Evolutionary conservation across 64 coral and sea anemone genomes (phyloP).

Genomic region (Astreopora myriophthalma): DNA sequence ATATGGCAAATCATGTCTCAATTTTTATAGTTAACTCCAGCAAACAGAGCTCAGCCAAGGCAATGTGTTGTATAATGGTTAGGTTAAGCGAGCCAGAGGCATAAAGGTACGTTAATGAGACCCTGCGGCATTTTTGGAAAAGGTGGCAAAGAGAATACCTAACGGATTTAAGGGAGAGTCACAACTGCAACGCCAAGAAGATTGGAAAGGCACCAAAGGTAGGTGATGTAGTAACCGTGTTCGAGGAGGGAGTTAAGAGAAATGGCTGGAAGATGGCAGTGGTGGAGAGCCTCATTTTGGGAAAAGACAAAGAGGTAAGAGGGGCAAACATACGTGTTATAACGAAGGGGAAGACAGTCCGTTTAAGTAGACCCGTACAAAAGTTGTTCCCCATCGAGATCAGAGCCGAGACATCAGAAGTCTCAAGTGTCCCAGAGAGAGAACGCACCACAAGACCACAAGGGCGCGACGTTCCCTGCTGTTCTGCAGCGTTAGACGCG

Average conservation of each 20-base stretch:
- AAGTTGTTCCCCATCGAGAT: slow-evolving; percentile 20
- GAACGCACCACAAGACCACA: background rate
- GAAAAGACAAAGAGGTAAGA: background rate
- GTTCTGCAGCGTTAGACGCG: background rate
- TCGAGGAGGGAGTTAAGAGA: slow-evolving; percentile 17
- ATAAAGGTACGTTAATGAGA: background rate
- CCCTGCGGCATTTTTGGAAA: slow-evolving; percentile 4
- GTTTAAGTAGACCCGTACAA: background rate
- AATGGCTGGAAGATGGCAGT: slow-evolving; percentile 40
- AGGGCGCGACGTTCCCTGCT: background rate
- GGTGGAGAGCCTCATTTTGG: background rate
- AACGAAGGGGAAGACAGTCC: background rate
- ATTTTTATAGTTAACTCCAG: background rate
- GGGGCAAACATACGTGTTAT: slow-evolving; percentile 31
- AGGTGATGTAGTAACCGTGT: slow-evolving; percentile 21
- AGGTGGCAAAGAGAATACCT: slow-evolving; percentile 30
- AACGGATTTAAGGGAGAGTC: slow-evolving; percentile 10
- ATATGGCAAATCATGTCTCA: background rate
- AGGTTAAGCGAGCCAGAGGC: too few species aligned
- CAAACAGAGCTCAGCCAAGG: background rate
- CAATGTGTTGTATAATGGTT: too few species aligned
- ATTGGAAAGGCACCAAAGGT: background rate
- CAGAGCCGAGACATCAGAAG: background rate
- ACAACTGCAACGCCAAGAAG: background rate
- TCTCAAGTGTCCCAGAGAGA: background rate